A percentile compares a stretch with the other conserved stretches of the same genome.
These are phyloP conservation scores for Pyrocephalus nanus DNA, from an alignment of 2,797 vertebrate species.

Conservation along the genomic window DNA sequence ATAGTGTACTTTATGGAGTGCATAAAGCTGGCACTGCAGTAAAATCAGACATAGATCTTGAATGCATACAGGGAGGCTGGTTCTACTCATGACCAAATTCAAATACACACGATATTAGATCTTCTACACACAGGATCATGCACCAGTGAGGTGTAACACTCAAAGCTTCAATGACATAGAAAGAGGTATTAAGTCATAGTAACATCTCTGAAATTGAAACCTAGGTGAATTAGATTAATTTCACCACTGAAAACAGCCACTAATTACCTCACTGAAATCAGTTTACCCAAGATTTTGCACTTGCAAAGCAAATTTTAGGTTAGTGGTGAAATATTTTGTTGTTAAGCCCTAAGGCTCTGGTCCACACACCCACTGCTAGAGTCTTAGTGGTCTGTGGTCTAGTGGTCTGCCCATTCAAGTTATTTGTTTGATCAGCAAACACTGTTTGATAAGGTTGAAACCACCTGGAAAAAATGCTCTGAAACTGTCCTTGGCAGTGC, in stretches of 20 bases:
- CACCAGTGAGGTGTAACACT: not conserved
- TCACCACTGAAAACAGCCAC: not conserved
- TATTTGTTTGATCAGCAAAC: not conserved
- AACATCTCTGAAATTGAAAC: not conserved
- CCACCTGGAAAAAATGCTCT: not conserved
- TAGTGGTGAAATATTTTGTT: not conserved
- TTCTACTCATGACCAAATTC: not conserved
- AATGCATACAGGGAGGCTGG: not conserved
- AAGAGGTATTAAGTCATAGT: not conserved
- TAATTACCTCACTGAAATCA: not conserved
- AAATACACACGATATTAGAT: not conserved
- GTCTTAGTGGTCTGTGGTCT: accelerated
- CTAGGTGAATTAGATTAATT: not conserved
- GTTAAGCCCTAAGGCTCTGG: not conserved
- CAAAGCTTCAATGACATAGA: not conserved
- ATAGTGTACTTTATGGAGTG: not conserved
- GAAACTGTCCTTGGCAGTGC: accelerated
- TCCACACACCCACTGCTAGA: not conserved
- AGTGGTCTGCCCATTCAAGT: accelerated
- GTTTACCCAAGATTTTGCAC: not conserved
- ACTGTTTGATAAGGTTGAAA: not conserved
- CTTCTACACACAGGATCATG: not conserved
- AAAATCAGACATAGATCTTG: not conserved
- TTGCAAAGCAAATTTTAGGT: not conserved
- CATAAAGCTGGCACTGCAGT: not conserved